Evolutionary conservation across 2,113 vertebrate species (phyloP).

Genomic region (Cariama cristata): DNA sequence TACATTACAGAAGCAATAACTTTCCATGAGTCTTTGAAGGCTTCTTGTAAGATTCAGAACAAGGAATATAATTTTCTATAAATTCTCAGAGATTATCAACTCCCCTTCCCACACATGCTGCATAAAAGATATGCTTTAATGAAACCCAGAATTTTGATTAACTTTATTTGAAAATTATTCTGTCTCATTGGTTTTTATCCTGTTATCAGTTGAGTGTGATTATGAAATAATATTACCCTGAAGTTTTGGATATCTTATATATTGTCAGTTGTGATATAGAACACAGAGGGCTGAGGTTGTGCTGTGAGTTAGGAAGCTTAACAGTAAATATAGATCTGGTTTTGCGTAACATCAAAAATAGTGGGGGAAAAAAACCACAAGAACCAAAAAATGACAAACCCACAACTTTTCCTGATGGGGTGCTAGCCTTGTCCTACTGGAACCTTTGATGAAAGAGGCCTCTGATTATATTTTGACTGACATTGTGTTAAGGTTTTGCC

Average conservation of each 20-base stretch:
- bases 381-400: too few relatives aligned
- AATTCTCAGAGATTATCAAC: not conserved
- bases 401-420: not conserved
- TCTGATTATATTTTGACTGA: not conserved
- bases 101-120: fast-evolving
- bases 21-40: not conserved
- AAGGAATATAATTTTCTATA: not conserved
- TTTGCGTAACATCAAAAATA: not conserved
- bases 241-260: not conserved
- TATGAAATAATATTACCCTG: not conserved
- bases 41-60: not conserved
- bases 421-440: not conserved
- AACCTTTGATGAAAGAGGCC: not conserved
- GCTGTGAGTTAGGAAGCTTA: not conserved
- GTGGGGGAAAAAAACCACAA: not conserved
- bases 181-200: not conserved
- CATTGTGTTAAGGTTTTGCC: not conserved
- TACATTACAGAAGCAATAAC: not conserved
- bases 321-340: not conserved
- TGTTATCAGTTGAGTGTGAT: not conserved
- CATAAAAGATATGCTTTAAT: not conserved
- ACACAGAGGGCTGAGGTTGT: not conserved
- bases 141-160: not conserved
- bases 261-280: not conserved
- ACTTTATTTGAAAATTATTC: not conserved